A percentile compares a stretch with the other conserved stretches of the same genome.
Evolutionary conservation across 35 echinoderm and acorn worm genomes (phyloP).

Genomic region (Apostichopus parvimensis): DNA sequence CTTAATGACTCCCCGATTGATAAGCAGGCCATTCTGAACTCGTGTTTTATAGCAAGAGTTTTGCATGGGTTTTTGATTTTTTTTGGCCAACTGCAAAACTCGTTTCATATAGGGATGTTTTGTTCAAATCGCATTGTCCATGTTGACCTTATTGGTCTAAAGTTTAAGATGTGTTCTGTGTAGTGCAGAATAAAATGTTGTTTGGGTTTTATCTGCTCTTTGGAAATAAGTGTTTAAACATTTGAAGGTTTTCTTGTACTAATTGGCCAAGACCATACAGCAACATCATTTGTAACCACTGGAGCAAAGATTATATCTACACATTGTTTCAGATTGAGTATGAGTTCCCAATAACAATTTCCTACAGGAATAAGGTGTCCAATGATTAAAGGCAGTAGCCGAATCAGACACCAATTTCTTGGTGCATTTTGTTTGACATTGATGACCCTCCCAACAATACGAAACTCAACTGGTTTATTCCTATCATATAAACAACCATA

Average conservation of each 20-base stretch:
- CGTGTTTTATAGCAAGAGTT: conserved; percentile 24
- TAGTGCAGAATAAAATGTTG: conserved; percentile 53
- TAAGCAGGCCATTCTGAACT: conserved; percentile 34
- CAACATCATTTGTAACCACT: background rate
- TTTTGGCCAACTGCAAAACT: conserved; percentile 45
- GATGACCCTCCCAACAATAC: background rate
- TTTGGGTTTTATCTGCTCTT: conserved; percentile 48
- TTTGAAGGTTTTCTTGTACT: conserved; percentile 31
- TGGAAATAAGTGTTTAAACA: conserved; percentile 43
- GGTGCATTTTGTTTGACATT: conserved; percentile 43
- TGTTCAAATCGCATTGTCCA: conserved; percentile 53
- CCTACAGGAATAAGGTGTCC: background rate
- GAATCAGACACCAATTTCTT: conserved; percentile 36
- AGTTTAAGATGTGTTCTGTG: conserved; percentile 37
- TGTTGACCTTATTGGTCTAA: conserved; percentile 37
- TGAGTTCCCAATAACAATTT: background rate
- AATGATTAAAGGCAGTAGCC: conserved; percentile 38
- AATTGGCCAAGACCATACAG: conserved; percentile 21
- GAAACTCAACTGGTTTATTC: conserved; percentile 40
- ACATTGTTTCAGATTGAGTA: no score
- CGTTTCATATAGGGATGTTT: conserved; percentile 39
- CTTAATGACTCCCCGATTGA: no score
- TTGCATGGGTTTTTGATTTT: conserved; percentile 61
- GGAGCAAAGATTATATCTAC: no score
- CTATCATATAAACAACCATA: conserved; percentile 16